phyloP scores from a whole-genome alignment of 2,797 vertebrate genomes.

The Chlorospingus flavigularis region DNA sequence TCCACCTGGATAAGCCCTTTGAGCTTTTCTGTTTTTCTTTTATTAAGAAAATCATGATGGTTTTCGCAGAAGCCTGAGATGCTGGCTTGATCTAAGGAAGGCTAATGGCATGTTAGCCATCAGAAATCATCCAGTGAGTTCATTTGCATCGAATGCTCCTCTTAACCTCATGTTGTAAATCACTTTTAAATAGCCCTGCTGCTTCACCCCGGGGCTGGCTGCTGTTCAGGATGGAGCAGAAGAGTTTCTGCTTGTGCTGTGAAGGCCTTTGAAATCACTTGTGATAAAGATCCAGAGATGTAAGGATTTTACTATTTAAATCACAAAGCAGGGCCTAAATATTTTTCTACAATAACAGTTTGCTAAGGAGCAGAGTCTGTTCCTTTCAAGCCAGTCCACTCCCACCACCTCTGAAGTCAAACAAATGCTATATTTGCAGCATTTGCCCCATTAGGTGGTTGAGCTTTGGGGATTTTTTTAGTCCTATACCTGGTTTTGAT shows the following conservation, averaged over 20 bases:
- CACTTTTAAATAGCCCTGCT: constrained; percentile 28
- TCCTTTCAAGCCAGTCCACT: background rate
- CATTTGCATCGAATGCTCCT: constrained; percentile 49
- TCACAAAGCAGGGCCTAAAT: background rate
- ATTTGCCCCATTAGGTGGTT: background rate
- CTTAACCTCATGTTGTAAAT: constrained; percentile 51
- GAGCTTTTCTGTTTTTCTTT: background rate
- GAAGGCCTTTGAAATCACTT: constrained; percentile 6
- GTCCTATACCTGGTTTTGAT: background rate
- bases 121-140: constrained; percentile 46
- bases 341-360: background rate
- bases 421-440: background rate
- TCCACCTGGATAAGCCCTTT: background rate
- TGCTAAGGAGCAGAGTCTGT: background rate
- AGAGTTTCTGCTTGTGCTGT: background rate
- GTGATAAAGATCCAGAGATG: background rate
- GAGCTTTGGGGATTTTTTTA: background rate
- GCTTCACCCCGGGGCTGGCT: constrained; percentile 26
- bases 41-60: background rate
- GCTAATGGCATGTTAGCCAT: constrained; percentile 39
- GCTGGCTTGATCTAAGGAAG: background rate
- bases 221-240: background rate
- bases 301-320: background rate
- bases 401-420: background rate
- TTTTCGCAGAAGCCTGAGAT: constrained; percentile 12